Conservation (phyloP, 2,888 invertebrate genomes). For the Ernsta delagoae region DNA sequence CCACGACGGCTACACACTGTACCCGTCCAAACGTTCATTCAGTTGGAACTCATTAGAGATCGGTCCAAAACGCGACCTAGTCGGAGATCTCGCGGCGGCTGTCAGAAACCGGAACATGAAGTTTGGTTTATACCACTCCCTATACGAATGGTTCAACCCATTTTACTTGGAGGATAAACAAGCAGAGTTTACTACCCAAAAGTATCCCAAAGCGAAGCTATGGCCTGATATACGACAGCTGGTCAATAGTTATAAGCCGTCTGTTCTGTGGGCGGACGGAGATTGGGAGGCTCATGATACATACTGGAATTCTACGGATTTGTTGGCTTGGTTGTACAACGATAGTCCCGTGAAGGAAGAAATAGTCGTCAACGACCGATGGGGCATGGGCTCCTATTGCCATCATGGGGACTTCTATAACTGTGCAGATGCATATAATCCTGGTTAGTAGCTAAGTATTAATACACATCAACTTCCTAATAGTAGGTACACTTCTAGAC, state of each 20-base stretch:
- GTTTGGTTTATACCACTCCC: conserved; percentile 94
- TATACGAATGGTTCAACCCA: conserved; percentile 96
- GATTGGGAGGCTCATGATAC: conserved; percentile 95
- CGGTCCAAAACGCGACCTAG: conserved; percentile 90
- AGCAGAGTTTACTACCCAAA: conserved; percentile 85
- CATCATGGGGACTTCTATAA: conserved; percentile 96
- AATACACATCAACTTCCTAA: too few species aligned
- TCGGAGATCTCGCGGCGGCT: conserved; percentile 90
- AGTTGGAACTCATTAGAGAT: conserved; percentile 94
- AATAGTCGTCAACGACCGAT: conserved; percentile 97
- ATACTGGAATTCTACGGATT: conserved; percentile 94
- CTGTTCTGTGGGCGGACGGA: conserved; percentile 96
- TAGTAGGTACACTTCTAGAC: too few species aligned
- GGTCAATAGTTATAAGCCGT: conserved; percentile 88
- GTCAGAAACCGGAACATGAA: conserved; percentile 87
- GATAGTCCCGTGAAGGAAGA: conserved; percentile 95
- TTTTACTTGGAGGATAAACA: conserved; percentile 89
- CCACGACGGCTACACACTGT: conserved; percentile 93
- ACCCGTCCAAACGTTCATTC: conserved; percentile 92
- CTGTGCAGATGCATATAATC: conserved; percentile 89
- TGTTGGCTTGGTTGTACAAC: conserved; percentile 97
- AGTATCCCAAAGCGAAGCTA: conserved; percentile 89
- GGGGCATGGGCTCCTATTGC: conserved; percentile 93
- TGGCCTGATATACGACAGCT: conserved; percentile 93
- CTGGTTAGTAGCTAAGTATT: too few species aligned